Base-by-base conservation (phyloP, 2,797 vertebrate species). In the Choloepus didactylus region DNA sequence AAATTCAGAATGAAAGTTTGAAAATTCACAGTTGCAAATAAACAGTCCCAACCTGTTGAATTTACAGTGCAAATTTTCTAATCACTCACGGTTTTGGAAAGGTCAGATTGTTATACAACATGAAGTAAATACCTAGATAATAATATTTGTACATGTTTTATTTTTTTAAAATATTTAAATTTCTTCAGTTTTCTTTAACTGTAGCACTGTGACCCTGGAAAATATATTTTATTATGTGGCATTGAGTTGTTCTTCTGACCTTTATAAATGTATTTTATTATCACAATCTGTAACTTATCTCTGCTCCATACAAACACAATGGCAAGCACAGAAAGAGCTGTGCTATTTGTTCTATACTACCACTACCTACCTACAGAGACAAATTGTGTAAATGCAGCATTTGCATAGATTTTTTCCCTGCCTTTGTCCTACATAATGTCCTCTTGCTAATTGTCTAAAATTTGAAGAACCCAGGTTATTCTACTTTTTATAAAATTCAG, bases 381-480 rank as follows among this genome's bases (percentile, higher is more conserved):
- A 62, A 23, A 88, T 79, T 60, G 31, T 83, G 6, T 91, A 89
- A 62, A 18, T 46, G 15, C 2, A 46, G 21, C n/a, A 64, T 89
- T 38, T 94, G 31, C 38, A 72, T 21, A 6, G 59, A 23, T 62
- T 76, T 69, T 82, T 85, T 54, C 3, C 59, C 62, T 92, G 23
- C 1, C 4, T 89, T 95, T 84, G 46, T 92, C 19, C 18, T 91
- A 70, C 4, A 70, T 44, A 86, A 59, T 70, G 93, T 72, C 81
- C 44, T 81, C 49, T 85, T 72, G n/a, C 9, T 80, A 76, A 51
- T 69, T 91, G 25, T 79, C 38, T 69, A 80, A 95, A 64, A 41
- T 95, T 93, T 94, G 51, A 89, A 66, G 56, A 88, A 31, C 21
- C 8, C 10, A 59, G 6, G n/a, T 51, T 95, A 60, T 51, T 95